Percentiles rank a stretch among this genome's conserved stretches.
Evolutionary conservation across 2,113 vertebrate genomes (phyloP).

Genomic region (Misgurnus mizolepis): DNA sequence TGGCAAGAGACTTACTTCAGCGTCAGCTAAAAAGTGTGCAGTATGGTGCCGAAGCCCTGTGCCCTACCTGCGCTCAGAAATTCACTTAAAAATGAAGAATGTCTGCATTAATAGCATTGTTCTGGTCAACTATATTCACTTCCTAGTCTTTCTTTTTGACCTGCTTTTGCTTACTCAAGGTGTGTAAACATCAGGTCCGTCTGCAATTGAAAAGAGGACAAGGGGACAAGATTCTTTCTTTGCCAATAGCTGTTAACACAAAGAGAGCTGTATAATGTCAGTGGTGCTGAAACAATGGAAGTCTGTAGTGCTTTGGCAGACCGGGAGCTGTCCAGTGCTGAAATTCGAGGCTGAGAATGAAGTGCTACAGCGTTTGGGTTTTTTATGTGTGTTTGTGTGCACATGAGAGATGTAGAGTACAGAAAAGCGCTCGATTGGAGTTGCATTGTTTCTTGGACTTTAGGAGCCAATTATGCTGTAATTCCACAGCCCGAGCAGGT

Average conservation of each 20-base stretch:
- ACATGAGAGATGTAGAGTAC: constrained; percentile 43
- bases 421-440: constrained; percentile 53
- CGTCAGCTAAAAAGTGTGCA: constrained; percentile 6
- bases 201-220: constrained; percentile 34
- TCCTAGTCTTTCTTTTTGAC: constrained; percentile 29
- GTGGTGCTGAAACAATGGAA: constrained; percentile 51
- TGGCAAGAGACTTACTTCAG: constrained; percentile 6
- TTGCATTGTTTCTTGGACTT: constrained; percentile 71
- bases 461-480: constrained; percentile 76
- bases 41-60: not conserved
- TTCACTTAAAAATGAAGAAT: not conserved
- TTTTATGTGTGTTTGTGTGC: not conserved
- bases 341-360: constrained; percentile 56
- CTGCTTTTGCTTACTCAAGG: constrained; percentile 49
- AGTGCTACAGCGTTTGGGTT: constrained; percentile 40
- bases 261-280: constrained; percentile 50
- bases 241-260: constrained; percentile 54
- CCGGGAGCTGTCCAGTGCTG: constrained; percentile 65
- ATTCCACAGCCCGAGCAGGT: constrained; percentile 70
- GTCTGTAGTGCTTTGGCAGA: constrained; percentile 46
- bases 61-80: not conserved
- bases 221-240: constrained; percentile 43
- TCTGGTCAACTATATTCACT: constrained; percentile 17
- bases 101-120: constrained; percentile 31
- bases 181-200: constrained; percentile 53